Percentiles rank a stretch among this genome's conserved stretches.
Conservation (phyloP, 2,113 vertebrate species). For the Acanthisitta chloris region DNA sequence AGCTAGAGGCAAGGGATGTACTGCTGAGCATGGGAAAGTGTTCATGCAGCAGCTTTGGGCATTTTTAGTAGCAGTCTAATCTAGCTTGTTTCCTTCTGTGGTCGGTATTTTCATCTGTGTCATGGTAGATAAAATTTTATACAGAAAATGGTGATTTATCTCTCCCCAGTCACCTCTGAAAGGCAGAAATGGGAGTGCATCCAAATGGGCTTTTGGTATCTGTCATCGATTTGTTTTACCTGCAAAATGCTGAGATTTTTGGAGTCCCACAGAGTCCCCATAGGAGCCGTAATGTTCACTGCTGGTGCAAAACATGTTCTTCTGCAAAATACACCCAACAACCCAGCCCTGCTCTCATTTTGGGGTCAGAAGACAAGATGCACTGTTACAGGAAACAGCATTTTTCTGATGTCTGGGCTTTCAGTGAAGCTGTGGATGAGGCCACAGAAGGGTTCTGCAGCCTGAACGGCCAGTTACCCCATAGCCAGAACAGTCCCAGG, state of each 20-base stretch:
- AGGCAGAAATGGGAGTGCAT: not conserved
- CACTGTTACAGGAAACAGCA: not conserved
- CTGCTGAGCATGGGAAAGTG: not conserved
- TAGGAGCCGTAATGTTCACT: not conserved
- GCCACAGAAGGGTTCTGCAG: not conserved
- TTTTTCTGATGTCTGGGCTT: not conserved
- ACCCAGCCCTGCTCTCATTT: not conserved
- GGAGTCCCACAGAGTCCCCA: not conserved
- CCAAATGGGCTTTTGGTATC: not conserved
- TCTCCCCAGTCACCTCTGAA: not conserved
- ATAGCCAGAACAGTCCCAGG: not conserved
- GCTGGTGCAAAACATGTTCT: not conserved
- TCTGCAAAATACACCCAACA: not conserved
- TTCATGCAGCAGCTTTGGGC: not conserved
- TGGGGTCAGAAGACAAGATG: not conserved
- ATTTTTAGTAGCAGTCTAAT: not conserved
- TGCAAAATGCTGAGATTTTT: not conserved
- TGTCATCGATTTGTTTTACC: not conserved
- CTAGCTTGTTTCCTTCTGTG: not conserved
- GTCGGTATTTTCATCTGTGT: not conserved
- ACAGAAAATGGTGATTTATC: not conserved
- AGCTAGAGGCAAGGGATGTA: no score
- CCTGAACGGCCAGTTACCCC: not conserved
- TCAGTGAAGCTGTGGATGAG: not conserved
- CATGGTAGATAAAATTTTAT: not conserved